These are phyloP conservation scores for Pelobates fuscus DNA, from an alignment of 2,113 vertebrate species.

Conservation along the genomic window DNA sequence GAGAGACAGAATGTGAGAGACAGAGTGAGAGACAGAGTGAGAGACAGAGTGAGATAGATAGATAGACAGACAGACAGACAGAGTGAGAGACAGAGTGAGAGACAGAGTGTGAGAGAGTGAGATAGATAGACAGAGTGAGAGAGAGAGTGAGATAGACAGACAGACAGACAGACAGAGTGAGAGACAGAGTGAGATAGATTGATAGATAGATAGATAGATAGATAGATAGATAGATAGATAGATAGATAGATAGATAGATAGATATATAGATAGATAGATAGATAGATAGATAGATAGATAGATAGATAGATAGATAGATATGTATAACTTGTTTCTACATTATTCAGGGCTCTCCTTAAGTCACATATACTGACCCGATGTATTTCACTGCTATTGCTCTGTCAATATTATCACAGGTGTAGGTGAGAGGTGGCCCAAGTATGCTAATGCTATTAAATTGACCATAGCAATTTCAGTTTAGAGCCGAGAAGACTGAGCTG, in stretches of 20 bases:
- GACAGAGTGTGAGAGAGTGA: no score
- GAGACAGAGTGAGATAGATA: no score
- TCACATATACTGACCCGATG: not conserved
- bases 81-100: not conserved
- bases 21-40: no score
- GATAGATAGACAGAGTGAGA: not conserved
- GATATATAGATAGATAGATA: not conserved
- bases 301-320: not conserved
- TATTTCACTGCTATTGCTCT: not conserved
- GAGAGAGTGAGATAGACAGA: not conserved
- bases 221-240: not conserved
- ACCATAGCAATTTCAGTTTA: conserved; percentile 22
- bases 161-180: not conserved
- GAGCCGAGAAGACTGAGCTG: conserved; percentile 21
- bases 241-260: not conserved
- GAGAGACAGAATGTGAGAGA: no score
- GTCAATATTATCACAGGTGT: conserved; percentile 5
- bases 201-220: not conserved
- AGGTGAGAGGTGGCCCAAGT: conserved; percentile 3
- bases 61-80: no score
- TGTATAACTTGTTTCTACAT: not conserved
- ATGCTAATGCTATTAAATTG: conserved; percentile 27
- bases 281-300: no score
- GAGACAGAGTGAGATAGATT: no score
- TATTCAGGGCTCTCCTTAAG: not conserved